Evolutionary conservation across 2,888 invertebrate species (phyloP), one percentile per base, ranked within the genome.

Genomic region (Lypha dubia): DNA sequence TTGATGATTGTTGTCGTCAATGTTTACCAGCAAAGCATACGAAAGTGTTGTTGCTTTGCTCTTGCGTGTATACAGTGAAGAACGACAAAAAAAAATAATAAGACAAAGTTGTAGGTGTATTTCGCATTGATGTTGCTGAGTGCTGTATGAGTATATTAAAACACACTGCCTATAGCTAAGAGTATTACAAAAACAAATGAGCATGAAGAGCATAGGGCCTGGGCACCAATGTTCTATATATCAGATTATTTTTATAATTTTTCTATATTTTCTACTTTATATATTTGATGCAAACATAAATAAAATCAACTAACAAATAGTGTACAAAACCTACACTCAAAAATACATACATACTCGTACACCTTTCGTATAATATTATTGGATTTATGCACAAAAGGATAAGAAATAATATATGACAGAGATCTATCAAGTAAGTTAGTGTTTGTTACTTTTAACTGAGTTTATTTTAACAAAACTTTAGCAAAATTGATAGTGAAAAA

Each of bases 341-440:
- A 24, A n/a, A 38, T 11, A 41, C 22, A 65, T 22, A 60, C 20
- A 35, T 17, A 38, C 24, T n/a, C 13, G 32, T 13, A 46, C 46
- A 46, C 35, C 8, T 11, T 22, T 9, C 13, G 17, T 41, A 11
- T 44, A 28, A 56, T 28, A 3, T 35, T 41, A 15, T 13, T 58
- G 24, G 28, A 65, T 41, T 49, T 28, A 32, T 67, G 20, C 49
- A 35, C 56, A 68, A 11, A 65, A 65, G 20, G 62, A 80, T 73
- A 22, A 60, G 32, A 62, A 58, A 13, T 56, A 11, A 13, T 63
- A 56, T 60, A 44, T 63, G 35, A 53, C 60, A 38, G 65, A 76
- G 68, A 80, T 84, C 77, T 80, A 84, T 80, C 70, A 75, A 83
- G 58, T 71, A 22, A 73, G 67, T 80, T 74, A 46, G 60, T 73